phyloP scores from a whole-genome alignment of 2,113 vertebrate species.

The Argyrosomus japonicus region DNA sequence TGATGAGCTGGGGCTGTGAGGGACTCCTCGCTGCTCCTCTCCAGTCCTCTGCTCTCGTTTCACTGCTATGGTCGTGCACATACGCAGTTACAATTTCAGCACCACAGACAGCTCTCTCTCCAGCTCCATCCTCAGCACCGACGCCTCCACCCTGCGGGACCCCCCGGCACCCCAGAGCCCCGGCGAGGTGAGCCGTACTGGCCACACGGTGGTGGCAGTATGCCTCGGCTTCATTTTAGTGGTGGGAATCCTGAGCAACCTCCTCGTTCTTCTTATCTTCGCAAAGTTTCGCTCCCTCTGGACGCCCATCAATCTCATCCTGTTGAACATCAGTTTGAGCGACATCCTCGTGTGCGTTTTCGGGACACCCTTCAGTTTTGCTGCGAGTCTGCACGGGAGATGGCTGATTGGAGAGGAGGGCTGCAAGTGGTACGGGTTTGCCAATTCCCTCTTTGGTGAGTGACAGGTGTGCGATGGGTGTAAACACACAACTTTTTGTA shows the following conservation, averaged over 20 bases:
- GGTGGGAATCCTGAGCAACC: conserved; percentile 78
- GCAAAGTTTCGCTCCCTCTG: conserved; percentile 75
- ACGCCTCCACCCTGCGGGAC: conserved; percentile 45
- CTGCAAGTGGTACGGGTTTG: conserved; percentile 85
- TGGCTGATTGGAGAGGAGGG: conserved; percentile 80
- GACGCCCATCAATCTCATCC: conserved; percentile 83
- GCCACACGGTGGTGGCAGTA: conserved; percentile 79
- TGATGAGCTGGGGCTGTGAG: neutral
- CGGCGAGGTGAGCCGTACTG: conserved; percentile 71
- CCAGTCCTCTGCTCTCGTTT: neutral
- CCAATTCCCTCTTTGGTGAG: conserved; percentile 86
- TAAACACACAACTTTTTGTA: neutral
- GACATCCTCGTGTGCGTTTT: conserved; percentile 82
- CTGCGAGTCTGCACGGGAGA: conserved; percentile 78
- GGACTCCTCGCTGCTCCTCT: conserved; percentile 1
- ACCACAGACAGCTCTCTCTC: conserved; percentile 68
- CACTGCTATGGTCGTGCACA: conserved; percentile 74
- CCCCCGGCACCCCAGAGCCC: conserved; percentile 35
- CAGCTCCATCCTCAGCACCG: conserved; percentile 31
- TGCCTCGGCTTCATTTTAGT: conserved; percentile 80
- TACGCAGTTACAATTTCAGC: conserved; percentile 68
- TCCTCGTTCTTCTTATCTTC: conserved; percentile 74
- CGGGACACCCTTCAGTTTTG: conserved; percentile 84
- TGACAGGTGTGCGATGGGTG: neutral
- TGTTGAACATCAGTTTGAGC: conserved; percentile 85